Conservation (phyloP, 2,113 vertebrate genomes). For the Solenodon paradoxus region DNA sequence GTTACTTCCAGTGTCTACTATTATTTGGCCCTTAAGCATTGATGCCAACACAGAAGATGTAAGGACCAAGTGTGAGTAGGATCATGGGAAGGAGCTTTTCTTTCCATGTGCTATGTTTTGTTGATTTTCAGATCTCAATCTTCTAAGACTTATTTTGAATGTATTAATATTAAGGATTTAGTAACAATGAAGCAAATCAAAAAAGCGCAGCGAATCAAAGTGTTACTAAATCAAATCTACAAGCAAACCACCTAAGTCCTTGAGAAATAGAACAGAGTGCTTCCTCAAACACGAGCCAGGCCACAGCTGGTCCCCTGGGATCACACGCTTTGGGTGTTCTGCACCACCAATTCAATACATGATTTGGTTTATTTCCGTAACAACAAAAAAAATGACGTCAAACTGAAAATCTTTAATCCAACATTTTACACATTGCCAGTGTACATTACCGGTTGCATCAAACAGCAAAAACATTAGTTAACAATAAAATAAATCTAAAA, state of each 20-base stretch:
- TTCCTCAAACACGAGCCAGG: not conserved
- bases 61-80: not conserved
- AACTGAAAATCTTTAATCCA: conserved; percentile 68
- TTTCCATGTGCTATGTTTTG: not conserved
- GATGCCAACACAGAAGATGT: not conserved
- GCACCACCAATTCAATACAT: not conserved
- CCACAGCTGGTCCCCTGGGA: not conserved
- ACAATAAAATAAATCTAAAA: conserved; percentile 69
- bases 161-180: conserved; percentile 55
- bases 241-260: not conserved
- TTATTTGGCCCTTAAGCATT: not conserved
- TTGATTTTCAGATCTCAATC: conserved; percentile 65
- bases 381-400: conserved; percentile 39
- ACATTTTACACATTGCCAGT: conserved; percentile 35
- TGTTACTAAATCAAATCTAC: not conserved
- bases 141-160: conserved; percentile 35
- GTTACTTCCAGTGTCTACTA: not conserved
- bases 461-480: conserved; percentile 73
- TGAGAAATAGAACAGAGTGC: conserved; percentile 28
- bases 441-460: conserved; percentile 55
- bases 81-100: not conserved
- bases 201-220: not conserved
- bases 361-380: conserved; percentile 62
- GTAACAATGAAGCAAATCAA: conserved; percentile 64
- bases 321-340: not conserved